Percentiles rank a stretch among this genome's conserved stretches.
Conservation (phyloP, 92 coral and sea anemone species). For the Epizoanthus ramosus region DNA sequence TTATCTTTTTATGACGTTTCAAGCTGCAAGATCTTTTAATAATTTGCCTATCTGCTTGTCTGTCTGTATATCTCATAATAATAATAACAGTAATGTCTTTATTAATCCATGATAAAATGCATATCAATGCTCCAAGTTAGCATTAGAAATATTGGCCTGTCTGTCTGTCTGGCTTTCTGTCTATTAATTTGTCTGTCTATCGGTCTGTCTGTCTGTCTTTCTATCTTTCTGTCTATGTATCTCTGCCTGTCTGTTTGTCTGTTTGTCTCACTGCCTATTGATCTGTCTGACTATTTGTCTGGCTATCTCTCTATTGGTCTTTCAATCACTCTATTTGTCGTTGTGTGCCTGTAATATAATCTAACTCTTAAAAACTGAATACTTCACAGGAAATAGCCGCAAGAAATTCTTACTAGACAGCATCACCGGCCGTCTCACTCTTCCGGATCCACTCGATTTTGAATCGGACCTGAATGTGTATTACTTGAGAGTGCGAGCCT, state of each 20-base stretch:
- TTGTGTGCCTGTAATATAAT: neutral
- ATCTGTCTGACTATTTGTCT: neutral
- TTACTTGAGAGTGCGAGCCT: constrained; percentile 64
- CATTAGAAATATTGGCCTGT: too few relatives aligned
- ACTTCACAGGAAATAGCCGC: constrained; percentile 55
- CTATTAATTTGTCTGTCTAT: too few relatives aligned
- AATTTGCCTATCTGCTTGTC: too few relatives aligned
- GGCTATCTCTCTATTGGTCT: neutral
- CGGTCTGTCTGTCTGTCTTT: neutral
- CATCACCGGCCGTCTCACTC: constrained; percentile 79
- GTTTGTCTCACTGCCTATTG: neutral
- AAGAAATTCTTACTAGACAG: constrained; percentile 73
- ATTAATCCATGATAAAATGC: too few relatives aligned
- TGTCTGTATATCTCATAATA: too few relatives aligned
- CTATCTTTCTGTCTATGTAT: neutral
- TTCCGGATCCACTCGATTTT: constrained; percentile 77
- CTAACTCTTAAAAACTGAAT: neutral
- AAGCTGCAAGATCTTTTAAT: too few relatives aligned
- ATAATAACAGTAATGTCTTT: too few relatives aligned
- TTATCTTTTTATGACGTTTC: neutral
- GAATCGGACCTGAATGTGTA: constrained; percentile 78
- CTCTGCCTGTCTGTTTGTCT: neutral
- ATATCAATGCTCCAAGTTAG: too few relatives aligned
- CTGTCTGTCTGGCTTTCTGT: neutral
- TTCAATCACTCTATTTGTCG: neutral